Evolutionary conservation across 64 coral and sea anemone species (phyloP).

Genomic region (Montipora cactus): DNA sequence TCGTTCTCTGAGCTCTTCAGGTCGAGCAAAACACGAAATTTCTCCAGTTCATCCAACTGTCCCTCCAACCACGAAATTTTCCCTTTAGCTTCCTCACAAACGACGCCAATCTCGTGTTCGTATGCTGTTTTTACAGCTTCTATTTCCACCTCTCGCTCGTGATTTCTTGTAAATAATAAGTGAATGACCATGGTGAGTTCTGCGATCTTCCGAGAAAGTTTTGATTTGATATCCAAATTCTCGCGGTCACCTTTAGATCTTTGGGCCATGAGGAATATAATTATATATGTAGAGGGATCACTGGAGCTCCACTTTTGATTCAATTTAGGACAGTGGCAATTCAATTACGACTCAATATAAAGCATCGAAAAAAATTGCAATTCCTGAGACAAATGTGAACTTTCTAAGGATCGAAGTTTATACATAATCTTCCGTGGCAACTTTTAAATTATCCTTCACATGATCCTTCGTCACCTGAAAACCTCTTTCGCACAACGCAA

Average conservation of each 20-base stretch:
- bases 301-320: not conserved
- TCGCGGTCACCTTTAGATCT: not conserved
- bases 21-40: slow-evolving; percentile 80
- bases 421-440: too few relatives aligned
- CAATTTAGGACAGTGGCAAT: not conserved
- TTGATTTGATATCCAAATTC: slow-evolving; percentile 66
- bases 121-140: slow-evolving; percentile 90
- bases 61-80: slow-evolving; percentile 92
- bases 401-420: not conserved
- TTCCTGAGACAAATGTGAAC: not conserved
- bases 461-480: too few relatives aligned
- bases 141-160: slow-evolving; percentile 94
- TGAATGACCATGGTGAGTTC: slow-evolving; percentile 98
- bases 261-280: slow-evolving; percentile 11
- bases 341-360: too few relatives aligned
- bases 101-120: slow-evolving; percentile 75
- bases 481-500: too few relatives aligned
- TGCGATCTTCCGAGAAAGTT: slow-evolving; percentile 91
- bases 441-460: too few relatives aligned
- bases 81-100: slow-evolving; percentile 82
- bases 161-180: slow-evolving; percentile 96
- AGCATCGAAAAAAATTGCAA: not conserved
- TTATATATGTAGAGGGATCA: not conserved
- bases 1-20: slow-evolving; percentile 85
- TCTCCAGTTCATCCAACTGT: slow-evolving; percentile 90